Evolutionary conservation across 2,888 invertebrate genomes (phyloP), one percentile per base, ranked within the genome.

Genomic region (Chaitophorus viminalis): DNA sequence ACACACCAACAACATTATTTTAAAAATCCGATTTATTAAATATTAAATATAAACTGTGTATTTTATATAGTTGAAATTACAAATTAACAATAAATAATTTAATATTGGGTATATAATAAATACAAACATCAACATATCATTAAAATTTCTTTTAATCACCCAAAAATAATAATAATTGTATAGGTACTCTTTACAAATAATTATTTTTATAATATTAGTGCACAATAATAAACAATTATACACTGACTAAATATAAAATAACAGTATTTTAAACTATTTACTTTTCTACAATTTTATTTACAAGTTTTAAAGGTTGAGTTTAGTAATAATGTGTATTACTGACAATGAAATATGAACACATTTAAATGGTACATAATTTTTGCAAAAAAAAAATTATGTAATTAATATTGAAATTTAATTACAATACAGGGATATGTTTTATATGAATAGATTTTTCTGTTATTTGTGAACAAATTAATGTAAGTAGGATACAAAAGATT

Each of bases 81-180:
- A 70, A 70, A 25, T 39, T 14, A 82, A 70, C 46, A 46, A 46
- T 9, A 31, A 70, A 82, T 84, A 76, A 65, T 31, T 76, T 68
- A 77, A 85, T 85, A 33, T 77, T 68, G 33, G 76, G 68, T 68
- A 68, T 1, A 33, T 46, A 84, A 84, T 84, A 76, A 84, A 76
- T 65, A 84, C 65, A 77, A 85, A 76, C 65, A 85, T 77, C 68
- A 85, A 85, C 76, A 33, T 68, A 33, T 77, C 76, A 46, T 85
- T 79, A 72, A 78, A 70, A 86, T 86, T 79, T 86, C n/a, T 70
- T 86, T 86, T 86, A 86, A 86, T 86, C 78, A 72, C 86, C 86
- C 78, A 86, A 79, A 46, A 86, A 86, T 77, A 86, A 78, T 70
- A 86, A 85, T 52, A 60, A 29, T 79, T 21, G 29, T 79, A 79